Percentiles rank a stretch among this genome's conserved stretches.
phyloP scores from a whole-genome alignment of 2,888 invertebrate species.

The Ariolimax columbianus region DNA sequence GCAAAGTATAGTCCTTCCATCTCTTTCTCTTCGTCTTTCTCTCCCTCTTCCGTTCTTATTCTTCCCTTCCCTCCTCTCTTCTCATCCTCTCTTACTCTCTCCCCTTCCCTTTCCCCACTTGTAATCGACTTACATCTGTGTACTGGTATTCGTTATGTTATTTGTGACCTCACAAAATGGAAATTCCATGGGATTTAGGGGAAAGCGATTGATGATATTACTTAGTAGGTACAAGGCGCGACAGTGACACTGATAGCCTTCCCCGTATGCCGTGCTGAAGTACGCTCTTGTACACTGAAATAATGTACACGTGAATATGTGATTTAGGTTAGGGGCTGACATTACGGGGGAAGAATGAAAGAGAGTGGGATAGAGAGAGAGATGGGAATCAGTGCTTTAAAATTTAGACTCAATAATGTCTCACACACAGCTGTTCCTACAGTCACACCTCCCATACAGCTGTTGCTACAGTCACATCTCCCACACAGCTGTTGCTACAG shows the following conservation, averaged over 20 bases:
- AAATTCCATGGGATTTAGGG: slow-evolving; percentile 1
- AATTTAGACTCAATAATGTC: too few species aligned
- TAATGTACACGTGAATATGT: not conserved
- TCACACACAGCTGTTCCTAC: too few species aligned
- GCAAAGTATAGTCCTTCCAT: not conserved
- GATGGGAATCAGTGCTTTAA: too few species aligned
- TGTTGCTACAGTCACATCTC: too few species aligned
- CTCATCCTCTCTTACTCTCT: too few species aligned
- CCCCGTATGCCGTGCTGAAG: not conserved
- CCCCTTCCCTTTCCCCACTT: not conserved
- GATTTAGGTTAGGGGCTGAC: not conserved
- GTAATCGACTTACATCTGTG: not conserved
- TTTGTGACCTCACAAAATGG: slow-evolving; percentile 11
- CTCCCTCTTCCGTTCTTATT: not conserved
- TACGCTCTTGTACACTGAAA: not conserved
- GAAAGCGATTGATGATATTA: not conserved
- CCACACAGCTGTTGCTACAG: too few species aligned
- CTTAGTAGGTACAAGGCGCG: not conserved
- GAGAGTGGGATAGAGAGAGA: too few species aligned
- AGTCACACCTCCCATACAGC: too few species aligned
- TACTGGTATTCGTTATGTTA: not conserved
- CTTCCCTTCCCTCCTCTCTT: not conserved
- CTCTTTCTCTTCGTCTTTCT: not conserved
- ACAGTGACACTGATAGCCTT: not conserved
- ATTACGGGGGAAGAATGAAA: too few species aligned